Evolutionary conservation across 2,888 invertebrate genomes (phyloP).

Genomic region (Lochmaea capreae): DNA sequence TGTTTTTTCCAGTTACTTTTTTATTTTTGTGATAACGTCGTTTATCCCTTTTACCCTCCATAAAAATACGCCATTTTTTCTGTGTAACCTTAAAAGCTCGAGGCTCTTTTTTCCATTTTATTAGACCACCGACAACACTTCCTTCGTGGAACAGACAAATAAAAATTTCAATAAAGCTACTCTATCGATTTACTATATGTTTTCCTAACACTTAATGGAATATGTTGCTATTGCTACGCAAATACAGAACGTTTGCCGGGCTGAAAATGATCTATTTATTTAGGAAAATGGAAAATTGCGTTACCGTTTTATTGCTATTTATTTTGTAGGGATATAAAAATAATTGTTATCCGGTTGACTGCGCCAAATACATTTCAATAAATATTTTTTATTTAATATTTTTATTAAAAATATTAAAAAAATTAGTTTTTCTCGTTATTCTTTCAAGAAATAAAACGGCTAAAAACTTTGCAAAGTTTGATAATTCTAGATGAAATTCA

Average conservation of each 20-base stretch:
- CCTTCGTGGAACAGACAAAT: conserved; percentile 51
- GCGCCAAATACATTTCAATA: neutral
- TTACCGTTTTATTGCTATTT: neutral
- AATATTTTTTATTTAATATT: no score
- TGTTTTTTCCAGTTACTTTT: no score
- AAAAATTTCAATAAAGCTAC: conserved; percentile 50
- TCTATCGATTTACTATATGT: conserved; percentile 52
- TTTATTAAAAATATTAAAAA: no score
- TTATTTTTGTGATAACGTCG: neutral
- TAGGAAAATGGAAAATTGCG: conserved; percentile 1
- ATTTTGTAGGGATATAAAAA: neutral
- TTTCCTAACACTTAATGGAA: conserved; percentile 47
- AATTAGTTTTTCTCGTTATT: no score
- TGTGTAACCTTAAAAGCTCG: conserved; percentile 34
- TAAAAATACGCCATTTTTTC: conserved; percentile 32
- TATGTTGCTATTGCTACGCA: conserved; percentile 32
- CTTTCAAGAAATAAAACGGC: no score
- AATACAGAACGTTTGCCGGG: neutral
- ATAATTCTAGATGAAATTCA: conserved; percentile 47
- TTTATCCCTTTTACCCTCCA: neutral
- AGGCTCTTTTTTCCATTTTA: conserved; percentile 44
- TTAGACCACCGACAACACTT: conserved; percentile 50
- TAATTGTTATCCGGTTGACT: conserved; percentile 5
- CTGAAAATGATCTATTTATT: conserved; percentile 5
- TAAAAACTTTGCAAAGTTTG: conserved; percentile 14